Percentiles rank a stretch among this genome's conserved stretches.
phyloP scores from a whole-genome alignment of 2,888 invertebrate genomes.

The Epirrhoe alternata region DNA sequence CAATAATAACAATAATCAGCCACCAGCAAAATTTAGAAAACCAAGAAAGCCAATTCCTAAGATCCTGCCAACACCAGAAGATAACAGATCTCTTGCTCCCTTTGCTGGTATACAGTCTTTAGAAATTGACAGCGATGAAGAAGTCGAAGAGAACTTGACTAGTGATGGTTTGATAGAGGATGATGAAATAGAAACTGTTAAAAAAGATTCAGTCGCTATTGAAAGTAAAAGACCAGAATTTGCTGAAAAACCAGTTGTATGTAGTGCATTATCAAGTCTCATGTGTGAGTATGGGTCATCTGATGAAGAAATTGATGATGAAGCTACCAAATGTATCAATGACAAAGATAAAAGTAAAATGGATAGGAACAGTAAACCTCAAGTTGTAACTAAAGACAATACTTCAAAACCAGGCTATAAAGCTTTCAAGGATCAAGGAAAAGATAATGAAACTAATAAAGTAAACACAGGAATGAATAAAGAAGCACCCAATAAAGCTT shows the following conservation, averaged over 20 bases:
- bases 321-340: conserved; percentile 12
- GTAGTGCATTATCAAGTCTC: conserved; percentile 83
- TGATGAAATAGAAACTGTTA: conserved; percentile 52
- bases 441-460: not conserved
- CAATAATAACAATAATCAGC: conserved; percentile 42
- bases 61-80: conserved; percentile 48
- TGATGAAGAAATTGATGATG: conserved; percentile 67
- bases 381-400: not conserved
- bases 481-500: not conserved
- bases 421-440: not conserved
- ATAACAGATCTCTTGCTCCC: conserved; percentile 67
- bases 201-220: not conserved
- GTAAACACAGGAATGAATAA: not conserved
- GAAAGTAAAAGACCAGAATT: conserved; percentile 1
- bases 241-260: conserved; percentile 60
- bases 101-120: conserved; percentile 80
- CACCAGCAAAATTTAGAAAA: conserved; percentile 35
- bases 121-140: conserved; percentile 52
- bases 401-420: not conserved
- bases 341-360: not conserved
- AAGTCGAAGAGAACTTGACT: conserved; percentile 44
- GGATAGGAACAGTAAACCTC: no score
- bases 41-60: conserved; percentile 43
- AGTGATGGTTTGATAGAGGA: conserved; percentile 67
- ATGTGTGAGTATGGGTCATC: conserved; percentile 85